A percentile compares a stretch with the other conserved stretches of the same genome.
phyloP scores from a whole-genome alignment of 2,113 vertebrate species.

The Hiodon alosoides region DNA sequence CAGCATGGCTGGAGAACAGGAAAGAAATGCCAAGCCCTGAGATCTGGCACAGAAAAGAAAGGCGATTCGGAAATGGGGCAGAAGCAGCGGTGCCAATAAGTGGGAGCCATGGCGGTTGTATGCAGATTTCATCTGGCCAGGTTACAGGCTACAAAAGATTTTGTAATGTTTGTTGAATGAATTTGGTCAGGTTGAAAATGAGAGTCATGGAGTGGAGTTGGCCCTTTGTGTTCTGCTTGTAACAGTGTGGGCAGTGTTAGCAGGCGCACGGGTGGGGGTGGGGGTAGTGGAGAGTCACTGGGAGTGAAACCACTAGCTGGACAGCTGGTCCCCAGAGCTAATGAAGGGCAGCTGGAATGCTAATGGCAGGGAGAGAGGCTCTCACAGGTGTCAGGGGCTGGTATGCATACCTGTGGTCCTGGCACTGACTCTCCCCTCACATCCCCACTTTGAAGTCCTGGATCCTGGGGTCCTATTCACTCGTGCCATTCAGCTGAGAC shows the following conservation, averaged over 20 bases:
- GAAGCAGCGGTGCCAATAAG: neutral
- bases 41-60: constrained; percentile 11
- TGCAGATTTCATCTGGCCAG: neutral
- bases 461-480: no score
- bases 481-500: no score
- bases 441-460: no score
- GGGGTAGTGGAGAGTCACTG: neutral
- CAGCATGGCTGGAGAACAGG: constrained; percentile 43
- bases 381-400: constrained; percentile 27
- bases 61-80: neutral
- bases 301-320: constrained; percentile 32
- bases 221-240: neutral
- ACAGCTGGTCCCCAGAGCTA: constrained; percentile 22
- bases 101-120: neutral
- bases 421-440: no score
- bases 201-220: neutral
- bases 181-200: neutral
- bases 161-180: neutral
- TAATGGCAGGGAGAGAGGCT: constrained; percentile 21
- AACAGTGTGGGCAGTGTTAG: neutral
- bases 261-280: neutral
- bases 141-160: no score
- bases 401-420: neutral
- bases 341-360: constrained; percentile 29
- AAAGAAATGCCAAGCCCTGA: constrained; percentile 14